Percentiles rank a stretch among this genome's conserved stretches.
Conservation (phyloP, 2,888 invertebrate genomes). For the Ochropleura leucogaster region DNA sequence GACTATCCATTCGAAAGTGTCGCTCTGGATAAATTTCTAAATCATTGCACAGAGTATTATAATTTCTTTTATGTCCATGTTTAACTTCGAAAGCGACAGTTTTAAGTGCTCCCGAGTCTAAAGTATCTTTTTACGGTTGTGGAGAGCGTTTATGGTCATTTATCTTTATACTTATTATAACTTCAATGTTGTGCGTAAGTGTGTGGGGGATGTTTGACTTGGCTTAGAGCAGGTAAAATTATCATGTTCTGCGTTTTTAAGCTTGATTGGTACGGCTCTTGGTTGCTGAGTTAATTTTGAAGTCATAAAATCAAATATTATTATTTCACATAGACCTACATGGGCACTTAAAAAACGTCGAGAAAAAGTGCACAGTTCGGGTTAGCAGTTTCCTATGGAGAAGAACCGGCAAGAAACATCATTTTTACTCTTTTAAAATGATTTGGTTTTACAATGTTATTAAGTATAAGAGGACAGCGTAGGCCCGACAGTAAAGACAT, state of each 20-base stretch:
- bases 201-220: neutral
- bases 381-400: no score
- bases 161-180: neutral
- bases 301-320: no score
- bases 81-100: conserved; percentile 57
- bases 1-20: conserved; percentile 56
- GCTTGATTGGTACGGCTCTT: neutral
- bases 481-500: no score
- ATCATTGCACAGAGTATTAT: conserved; percentile 60
- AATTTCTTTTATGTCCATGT: conserved; percentile 59
- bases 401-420: no score
- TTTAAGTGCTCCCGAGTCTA: conserved; percentile 35
- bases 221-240: neutral
- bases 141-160: conserved; percentile 22
- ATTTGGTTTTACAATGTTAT: no score
- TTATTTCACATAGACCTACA: no score
- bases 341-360: no score
- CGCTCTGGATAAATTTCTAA: conserved; percentile 58
- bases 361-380: no score
- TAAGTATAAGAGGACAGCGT: no score
- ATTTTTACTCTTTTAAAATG: no score
- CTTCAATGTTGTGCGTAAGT: neutral
- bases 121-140: conserved; percentile 52
- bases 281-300: neutral
- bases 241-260: neutral